phyloP scores from a whole-genome alignment of 2,888 invertebrate genomes.

The Ditula angustiorana region DNA sequence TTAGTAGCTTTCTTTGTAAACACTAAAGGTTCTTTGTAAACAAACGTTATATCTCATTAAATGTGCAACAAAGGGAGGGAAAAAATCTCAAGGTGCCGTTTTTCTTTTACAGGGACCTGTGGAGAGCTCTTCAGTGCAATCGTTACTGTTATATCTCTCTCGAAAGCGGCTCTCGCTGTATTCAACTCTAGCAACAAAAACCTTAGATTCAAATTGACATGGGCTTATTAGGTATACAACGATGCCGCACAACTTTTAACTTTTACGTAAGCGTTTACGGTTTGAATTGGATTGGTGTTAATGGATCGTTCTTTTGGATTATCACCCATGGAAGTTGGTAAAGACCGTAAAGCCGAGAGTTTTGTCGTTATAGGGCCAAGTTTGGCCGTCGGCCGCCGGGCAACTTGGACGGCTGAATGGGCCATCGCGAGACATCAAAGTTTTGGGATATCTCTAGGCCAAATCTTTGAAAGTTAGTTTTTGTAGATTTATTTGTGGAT shows the following conservation, averaged over 20 bases:
- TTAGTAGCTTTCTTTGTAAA: neutral
- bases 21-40: neutral
- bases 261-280: conserved; percentile 4
- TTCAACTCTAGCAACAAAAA: neutral
- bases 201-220: neutral
- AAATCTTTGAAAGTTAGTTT: conserved; percentile 23
- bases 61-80: conserved; percentile 4
- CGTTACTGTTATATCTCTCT: conserved; percentile 23
- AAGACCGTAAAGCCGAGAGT: conserved; percentile 4
- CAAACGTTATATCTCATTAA: conserved; percentile 17
- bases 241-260: conserved; percentile 2
- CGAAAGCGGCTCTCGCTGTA: too few relatives aligned
- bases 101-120: conserved; percentile 7
- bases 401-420: conserved; percentile 1
- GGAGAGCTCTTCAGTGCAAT: conserved; percentile 30
- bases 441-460: conserved; percentile 9
- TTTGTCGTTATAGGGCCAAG: conserved; percentile 11
- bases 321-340: conserved; percentile 1
- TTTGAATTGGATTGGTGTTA: neutral
- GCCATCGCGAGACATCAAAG: conserved; percentile 5
- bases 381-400: neutral
- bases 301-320: neutral
- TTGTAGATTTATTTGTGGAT: conserved; percentile 6
- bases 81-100: conserved; percentile 1
- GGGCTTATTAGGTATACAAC: neutral